A percentile compares a stretch with the other conserved stretches of the same genome.
These are phyloP conservation scores for Grantiella picta DNA, from an alignment of 2,113 vertebrate species.

Conservation along the genomic window DNA sequence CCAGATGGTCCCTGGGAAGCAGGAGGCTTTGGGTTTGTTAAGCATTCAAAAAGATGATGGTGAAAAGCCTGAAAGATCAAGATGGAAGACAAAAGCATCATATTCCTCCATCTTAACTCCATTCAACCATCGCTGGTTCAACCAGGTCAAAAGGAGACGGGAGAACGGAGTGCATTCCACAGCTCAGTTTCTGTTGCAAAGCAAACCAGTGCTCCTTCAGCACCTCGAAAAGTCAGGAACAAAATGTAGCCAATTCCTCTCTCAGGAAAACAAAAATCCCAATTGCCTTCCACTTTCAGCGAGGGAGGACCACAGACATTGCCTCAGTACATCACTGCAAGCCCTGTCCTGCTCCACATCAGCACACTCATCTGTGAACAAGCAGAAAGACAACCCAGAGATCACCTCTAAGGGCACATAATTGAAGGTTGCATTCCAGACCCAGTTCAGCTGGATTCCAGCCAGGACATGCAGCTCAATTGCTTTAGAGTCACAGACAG, in stretches of 20 bases:
- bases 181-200: not conserved
- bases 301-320: accelerated
- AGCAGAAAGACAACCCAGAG: not conserved
- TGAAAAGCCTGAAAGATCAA: not conserved
- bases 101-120: not conserved
- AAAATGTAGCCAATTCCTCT: not conserved
- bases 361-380: accelerated
- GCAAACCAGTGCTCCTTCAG: not conserved
- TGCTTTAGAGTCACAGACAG: not conserved
- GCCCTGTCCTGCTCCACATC: not conserved
- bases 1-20: not conserved
- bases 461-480: not conserved
- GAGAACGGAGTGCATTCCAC: accelerated
- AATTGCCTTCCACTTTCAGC: not conserved
- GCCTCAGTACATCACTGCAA: not conserved
- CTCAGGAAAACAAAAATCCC: not conserved
- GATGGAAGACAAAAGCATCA: not conserved
- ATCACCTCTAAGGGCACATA: not conserved
- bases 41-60: not conserved
- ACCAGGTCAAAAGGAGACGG: not conserved
- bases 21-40: not conserved
- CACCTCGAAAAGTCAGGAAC: not conserved
- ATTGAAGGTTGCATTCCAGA: not conserved
- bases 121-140: not conserved
- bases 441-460: not conserved